Conservation (phyloP, 1,140 invertebrate genomes). For the Drosophila pallidifrons region DNA sequence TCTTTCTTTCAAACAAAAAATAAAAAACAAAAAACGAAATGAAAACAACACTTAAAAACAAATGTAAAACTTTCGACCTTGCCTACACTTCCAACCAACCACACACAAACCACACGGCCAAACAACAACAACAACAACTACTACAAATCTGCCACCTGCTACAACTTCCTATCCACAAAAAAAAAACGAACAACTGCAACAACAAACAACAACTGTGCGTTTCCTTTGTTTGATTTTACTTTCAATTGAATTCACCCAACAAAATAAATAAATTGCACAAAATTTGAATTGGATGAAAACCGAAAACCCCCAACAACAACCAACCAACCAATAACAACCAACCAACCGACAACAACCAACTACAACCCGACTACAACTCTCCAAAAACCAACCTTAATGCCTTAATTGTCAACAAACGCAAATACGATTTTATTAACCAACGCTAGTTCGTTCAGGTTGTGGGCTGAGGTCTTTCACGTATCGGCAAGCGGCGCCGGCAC, state of each 20-base stretch:
- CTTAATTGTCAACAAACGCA: slow-evolving; percentile 28
- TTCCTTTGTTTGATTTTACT: slow-evolving; percentile 63
- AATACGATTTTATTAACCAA: slow-evolving; percentile 73
- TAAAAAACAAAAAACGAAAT: slow-evolving; percentile 39
- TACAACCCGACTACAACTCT: slow-evolving; percentile 21
- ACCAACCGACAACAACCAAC: slow-evolving; percentile 21
- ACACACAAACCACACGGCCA: slow-evolving; percentile 57
- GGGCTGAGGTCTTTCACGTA: slow-evolving; percentile 99
- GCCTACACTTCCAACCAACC: slow-evolving; percentile 49
- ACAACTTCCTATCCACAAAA: slow-evolving; percentile 60
- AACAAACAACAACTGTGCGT: slow-evolving; percentile 46
- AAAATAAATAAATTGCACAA: slow-evolving; percentile 47
- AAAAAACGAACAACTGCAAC: slow-evolving; percentile 62
- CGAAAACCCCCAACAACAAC: slow-evolving; percentile 4
- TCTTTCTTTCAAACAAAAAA: slow-evolving; percentile 73
- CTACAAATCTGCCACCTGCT: slow-evolving; percentile 57
- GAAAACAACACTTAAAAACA: slow-evolving; percentile 18
- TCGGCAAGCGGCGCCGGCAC: slow-evolving; percentile 94
- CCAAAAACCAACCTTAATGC: slow-evolving; percentile 14
- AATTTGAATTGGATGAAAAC: slow-evolving; percentile 52
- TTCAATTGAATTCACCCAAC: slow-evolving; percentile 40
- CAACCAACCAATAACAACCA: slow-evolving; percentile 17
- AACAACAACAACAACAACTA: slow-evolving; percentile 46
- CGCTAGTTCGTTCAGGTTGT: slow-evolving; percentile 90
- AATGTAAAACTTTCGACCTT: slow-evolving; percentile 48